Conservation (phyloP, 30 jellyfish, hydroid and myxozoan genomes). For the Aurelia coerulea region DNA sequence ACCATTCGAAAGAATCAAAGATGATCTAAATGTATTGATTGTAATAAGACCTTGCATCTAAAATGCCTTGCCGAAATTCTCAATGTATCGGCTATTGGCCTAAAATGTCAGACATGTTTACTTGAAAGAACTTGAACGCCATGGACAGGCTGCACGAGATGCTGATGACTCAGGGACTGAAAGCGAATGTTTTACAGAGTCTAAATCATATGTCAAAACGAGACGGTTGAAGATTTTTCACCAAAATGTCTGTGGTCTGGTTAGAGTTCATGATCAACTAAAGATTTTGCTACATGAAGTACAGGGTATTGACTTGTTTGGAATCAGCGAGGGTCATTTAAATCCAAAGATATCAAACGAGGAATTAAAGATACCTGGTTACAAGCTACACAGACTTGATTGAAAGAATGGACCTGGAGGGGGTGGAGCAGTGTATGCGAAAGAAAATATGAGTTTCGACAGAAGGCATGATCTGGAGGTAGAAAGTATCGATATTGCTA, state of each 20-base stretch:
- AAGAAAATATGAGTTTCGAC: constrained; percentile 49
- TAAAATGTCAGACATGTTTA: constrained; percentile 62
- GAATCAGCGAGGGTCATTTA: constrained; percentile 65
- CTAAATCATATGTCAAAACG: constrained; percentile 9
- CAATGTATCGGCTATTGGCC: constrained; percentile 67
- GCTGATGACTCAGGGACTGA: constrained; percentile 54
- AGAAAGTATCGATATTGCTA: constrained; percentile 65
- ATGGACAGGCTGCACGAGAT: constrained; percentile 47
- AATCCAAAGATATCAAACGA: constrained; percentile 46
- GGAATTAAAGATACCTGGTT: constrained; percentile 63
- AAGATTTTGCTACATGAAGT: constrained; percentile 65
- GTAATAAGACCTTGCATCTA: constrained; percentile 58
- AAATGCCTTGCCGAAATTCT: constrained; percentile 59
- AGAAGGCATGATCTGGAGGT: constrained; percentile 72
- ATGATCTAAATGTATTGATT: constrained; percentile 39
- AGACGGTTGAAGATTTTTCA: constrained; percentile 3
- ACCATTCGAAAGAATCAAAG: constrained; percentile 65
- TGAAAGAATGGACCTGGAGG: constrained; percentile 73
- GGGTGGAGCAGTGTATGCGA: constrained; percentile 67
- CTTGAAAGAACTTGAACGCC: constrained; percentile 50
- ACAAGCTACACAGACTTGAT: constrained; percentile 56
- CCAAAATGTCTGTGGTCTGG: constrained; percentile 54
- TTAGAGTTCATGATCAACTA: constrained; percentile 67
- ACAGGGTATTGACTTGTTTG: constrained; percentile 54
- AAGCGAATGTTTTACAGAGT: constrained; percentile 60